These are phyloP conservation scores for Drosophila ezoana DNA, from an alignment of 2,888 invertebrate species.

Conservation along the genomic window DNA sequence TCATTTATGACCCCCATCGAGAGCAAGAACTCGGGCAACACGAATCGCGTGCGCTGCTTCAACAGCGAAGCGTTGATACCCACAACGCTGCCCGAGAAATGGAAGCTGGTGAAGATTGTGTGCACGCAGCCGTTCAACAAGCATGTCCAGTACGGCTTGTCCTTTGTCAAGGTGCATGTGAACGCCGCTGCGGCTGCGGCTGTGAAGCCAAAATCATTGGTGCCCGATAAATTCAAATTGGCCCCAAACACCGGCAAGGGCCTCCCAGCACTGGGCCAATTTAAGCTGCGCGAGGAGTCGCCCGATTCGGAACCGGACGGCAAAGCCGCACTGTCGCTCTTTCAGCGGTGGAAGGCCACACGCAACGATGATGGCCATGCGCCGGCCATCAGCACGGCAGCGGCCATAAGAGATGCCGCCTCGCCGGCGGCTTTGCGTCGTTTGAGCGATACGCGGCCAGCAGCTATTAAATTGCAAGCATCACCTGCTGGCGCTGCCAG, in stretches of 20 bases:
- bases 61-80: conserved; percentile 87
- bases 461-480: conserved; percentile 1
- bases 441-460: conserved; percentile 24
- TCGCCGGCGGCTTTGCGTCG: conserved; percentile 48
- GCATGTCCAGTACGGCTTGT: conserved; percentile 91
- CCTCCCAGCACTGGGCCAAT: conserved; percentile 78
- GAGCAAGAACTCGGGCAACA: conserved; percentile 88
- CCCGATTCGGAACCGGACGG: conserved; percentile 86
- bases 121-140: conserved; percentile 95
- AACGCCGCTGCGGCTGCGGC: conserved; percentile 1
- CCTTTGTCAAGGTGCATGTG: conserved; percentile 90
- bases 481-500: background rate
- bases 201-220: conserved; percentile 37
- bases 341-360: conserved; percentile 82
- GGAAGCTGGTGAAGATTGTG: conserved; percentile 93
- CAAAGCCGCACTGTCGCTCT: conserved; percentile 60
- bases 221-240: conserved; percentile 50
- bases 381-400: conserved; percentile 82
- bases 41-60: conserved; percentile 91
- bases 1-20: conserved; percentile 93
- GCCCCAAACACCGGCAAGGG: background rate
- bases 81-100: conserved; percentile 87
- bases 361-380: conserved; percentile 20
- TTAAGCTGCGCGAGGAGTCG: conserved; percentile 86
- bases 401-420: conserved; percentile 86